Evolutionary conservation across 2,113 vertebrate genomes (phyloP).

Genomic region (Myotis yumanensis): DNA sequence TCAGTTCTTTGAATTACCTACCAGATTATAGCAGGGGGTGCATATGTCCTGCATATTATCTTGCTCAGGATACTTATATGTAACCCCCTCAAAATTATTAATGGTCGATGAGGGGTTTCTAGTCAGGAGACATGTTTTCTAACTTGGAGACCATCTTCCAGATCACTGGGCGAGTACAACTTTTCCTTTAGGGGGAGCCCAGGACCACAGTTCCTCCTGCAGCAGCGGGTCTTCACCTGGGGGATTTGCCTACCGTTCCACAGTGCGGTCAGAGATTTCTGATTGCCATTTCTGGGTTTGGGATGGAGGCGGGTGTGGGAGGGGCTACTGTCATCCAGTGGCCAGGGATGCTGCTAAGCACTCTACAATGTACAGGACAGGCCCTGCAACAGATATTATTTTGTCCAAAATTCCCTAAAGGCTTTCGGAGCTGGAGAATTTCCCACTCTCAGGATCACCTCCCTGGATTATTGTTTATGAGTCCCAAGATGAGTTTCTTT

Average conservation of each 20-base stretch:
- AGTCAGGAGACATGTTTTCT: neutral
- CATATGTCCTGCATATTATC: neutral
- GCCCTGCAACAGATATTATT: neutral
- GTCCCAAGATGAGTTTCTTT: neutral
- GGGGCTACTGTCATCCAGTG: too few species aligned
- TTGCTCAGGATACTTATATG: neutral
- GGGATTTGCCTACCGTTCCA: neutral
- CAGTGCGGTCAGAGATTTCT: neutral
- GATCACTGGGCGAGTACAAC: neutral
- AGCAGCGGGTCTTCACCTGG: neutral
- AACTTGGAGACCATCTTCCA: neutral
- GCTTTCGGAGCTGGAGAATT: neutral
- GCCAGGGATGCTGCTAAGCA: neutral
- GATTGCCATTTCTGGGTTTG: neutral
- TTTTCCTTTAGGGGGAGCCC: neutral
- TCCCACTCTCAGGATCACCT: neutral
- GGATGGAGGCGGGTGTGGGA: neutral
- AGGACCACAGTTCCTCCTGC: neutral
- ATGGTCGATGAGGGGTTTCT: neutral
- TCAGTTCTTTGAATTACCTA: neutral
- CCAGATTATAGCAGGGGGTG: neutral
- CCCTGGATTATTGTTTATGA: neutral
- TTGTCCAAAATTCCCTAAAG: neutral
- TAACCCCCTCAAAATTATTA: neutral
- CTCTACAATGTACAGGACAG: too few species aligned